These are phyloP conservation scores for Paramormyrops hopkinsi DNA, from an alignment of 2,797 vertebrate genomes.

Conservation along the genomic window DNA sequence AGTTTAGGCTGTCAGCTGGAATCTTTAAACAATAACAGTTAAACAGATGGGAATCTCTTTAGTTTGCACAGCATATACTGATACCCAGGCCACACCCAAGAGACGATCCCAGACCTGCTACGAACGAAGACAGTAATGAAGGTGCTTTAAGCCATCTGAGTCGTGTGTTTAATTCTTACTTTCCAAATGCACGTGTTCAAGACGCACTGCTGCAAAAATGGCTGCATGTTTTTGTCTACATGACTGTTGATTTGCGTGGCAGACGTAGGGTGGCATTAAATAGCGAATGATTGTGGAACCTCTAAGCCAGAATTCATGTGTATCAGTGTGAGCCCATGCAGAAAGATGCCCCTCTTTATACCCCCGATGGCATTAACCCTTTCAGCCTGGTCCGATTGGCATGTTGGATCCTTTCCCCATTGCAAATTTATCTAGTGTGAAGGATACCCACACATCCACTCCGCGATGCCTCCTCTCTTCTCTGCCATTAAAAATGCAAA, in stretches of 20 bases:
- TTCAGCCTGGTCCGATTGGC: constrained; percentile 22
- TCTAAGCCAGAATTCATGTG: constrained; percentile 39
- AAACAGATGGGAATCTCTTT: background rate
- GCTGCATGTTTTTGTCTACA: constrained; percentile 6
- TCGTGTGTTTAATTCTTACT: constrained; percentile 22
- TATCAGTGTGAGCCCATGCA: background rate
- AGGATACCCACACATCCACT: constrained; percentile 63
- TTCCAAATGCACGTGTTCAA: constrained; percentile 55
- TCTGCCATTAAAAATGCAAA: constrained; percentile 87
- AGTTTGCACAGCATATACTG: background rate
- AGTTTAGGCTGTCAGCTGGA: background rate
- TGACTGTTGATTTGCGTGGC: constrained; percentile 53
- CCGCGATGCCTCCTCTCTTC: constrained; percentile 46
- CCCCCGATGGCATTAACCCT: constrained; percentile 18
- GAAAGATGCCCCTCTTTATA: background rate
- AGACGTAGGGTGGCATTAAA: constrained; percentile 42
- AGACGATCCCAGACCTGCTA: background rate
- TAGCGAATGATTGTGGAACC: constrained; percentile 45
- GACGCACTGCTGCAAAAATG: constrained; percentile 44
- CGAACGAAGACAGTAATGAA: background rate
- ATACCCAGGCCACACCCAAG: background rate
- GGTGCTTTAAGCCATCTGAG: background rate
- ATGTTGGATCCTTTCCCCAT: constrained; percentile 57
- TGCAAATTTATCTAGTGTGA: constrained; percentile 40
- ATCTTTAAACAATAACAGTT: background rate